phyloP scores from a whole-genome alignment of 2,113 vertebrate genomes.

The Oplegnathus fasciatus region DNA sequence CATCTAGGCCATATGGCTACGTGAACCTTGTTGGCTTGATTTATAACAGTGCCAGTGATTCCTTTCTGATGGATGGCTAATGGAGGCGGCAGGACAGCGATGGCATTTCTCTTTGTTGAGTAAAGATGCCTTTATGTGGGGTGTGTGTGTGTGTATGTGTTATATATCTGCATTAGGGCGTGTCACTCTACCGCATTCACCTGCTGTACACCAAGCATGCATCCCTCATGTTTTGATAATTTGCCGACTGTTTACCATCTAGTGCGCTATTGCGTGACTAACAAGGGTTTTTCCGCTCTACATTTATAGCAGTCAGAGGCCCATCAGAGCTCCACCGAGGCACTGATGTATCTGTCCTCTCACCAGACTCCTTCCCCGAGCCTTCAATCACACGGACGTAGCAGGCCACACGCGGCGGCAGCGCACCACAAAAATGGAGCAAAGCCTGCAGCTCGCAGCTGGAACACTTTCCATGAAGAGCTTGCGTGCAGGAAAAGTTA shows the following conservation, averaged over 20 bases:
- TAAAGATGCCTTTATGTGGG: slow-evolving; percentile 5
- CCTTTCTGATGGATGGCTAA: slow-evolving; percentile 68
- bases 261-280: slow-evolving; percentile 26
- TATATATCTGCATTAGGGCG: not conserved
- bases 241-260: not conserved
- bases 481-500: not conserved
- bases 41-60: slow-evolving; percentile 57
- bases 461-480: not conserved
- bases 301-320: slow-evolving; percentile 9
- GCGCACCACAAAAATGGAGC: slow-evolving; percentile 20
- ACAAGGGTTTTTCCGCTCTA: slow-evolving; percentile 30
- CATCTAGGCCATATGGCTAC: slow-evolving; percentile 41
- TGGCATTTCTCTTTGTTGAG: slow-evolving; percentile 28
- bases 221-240: slow-evolving; percentile 15
- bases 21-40: slow-evolving; percentile 72
- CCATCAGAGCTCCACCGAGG: slow-evolving; percentile 34
- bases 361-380: slow-evolving; percentile 27
- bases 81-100: slow-evolving; percentile 30
- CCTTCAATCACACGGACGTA: slow-evolving; percentile 46
- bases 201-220: not conserved
- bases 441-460: slow-evolving; percentile 28
- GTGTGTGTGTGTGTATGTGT: not conserved
- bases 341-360: slow-evolving; percentile 19
- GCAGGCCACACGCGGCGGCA: slow-evolving; percentile 25
- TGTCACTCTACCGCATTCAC: not conserved